Evolutionary conservation across 1,140 invertebrate genomes (phyloP).

Genomic region (Drusus annulatus): DNA sequence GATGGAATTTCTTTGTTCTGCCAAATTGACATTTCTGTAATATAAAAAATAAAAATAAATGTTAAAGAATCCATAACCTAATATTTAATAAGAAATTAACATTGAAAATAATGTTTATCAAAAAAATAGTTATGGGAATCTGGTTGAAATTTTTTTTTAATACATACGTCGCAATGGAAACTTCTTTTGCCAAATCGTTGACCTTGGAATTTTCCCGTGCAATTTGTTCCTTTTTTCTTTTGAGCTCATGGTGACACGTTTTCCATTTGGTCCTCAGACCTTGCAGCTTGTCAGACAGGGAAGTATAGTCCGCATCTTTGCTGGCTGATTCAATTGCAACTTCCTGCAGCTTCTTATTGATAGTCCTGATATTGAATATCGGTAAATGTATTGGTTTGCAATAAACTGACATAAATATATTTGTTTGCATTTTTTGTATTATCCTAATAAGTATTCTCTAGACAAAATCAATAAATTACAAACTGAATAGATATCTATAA

Average conservation of each 20-base stretch:
- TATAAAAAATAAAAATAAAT: conserved; percentile 1
- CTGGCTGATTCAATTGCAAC: neutral
- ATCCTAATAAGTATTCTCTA: too few species aligned
- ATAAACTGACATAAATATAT: too few species aligned
- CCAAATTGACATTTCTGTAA: conserved; percentile 45
- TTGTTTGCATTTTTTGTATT: too few species aligned
- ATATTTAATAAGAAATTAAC: too few species aligned
- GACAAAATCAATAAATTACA: too few species aligned
- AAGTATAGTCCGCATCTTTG: conserved; percentile 29
- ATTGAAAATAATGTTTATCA: too few species aligned
- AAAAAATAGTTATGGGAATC: too few species aligned
- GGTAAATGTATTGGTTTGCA: too few species aligned
- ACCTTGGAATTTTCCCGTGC: conserved; percentile 63
- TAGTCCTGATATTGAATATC: conserved; percentile 34
- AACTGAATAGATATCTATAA: too few species aligned
- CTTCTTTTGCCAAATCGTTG: conserved; percentile 62
- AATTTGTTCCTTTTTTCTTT: conserved; percentile 61
- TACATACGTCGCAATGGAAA: conserved; percentile 54
- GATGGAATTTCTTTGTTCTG: conserved; percentile 62
- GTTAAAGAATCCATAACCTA: too few species aligned
- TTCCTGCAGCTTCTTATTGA: conserved; percentile 28
- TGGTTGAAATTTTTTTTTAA: neutral
- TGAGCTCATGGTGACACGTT: conserved; percentile 36
- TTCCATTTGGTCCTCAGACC: conserved; percentile 39
- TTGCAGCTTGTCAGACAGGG: conserved; percentile 26